Evolutionary conservation across 2,113 vertebrate species (phyloP).

Genomic region (Cynoglossus semilaevis): DNA sequence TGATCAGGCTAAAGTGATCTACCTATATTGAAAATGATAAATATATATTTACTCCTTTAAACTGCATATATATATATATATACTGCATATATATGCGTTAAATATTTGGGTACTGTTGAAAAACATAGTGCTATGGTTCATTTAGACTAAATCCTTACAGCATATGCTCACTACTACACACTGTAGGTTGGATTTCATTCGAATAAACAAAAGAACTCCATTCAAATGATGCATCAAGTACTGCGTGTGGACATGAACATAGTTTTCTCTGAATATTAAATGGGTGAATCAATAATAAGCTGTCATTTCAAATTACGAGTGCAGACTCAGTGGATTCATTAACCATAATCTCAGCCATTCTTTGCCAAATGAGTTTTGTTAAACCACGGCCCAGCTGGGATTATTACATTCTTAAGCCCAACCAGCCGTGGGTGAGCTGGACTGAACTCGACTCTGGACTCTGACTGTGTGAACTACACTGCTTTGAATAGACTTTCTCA

Average conservation of each 20-base stretch:
- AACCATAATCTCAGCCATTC: slow-evolving; percentile 25
- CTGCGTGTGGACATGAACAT: slow-evolving; percentile 12
- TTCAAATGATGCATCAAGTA: neutral
- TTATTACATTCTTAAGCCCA: slow-evolving; percentile 25
- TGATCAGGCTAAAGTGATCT: no score
- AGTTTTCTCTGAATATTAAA: slow-evolving; percentile 15
- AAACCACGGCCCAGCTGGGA: slow-evolving; percentile 19
- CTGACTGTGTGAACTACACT: slow-evolving; percentile 17
- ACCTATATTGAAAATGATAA: no score
- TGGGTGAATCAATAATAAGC: slow-evolving; percentile 19
- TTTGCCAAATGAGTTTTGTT: slow-evolving; percentile 27
- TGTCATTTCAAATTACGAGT: slow-evolving; percentile 28
- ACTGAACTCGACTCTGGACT: slow-evolving; percentile 19
- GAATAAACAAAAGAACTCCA: no score
- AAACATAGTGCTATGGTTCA: no score
- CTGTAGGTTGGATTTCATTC: no score
- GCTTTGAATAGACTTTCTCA: slow-evolving; percentile 4
- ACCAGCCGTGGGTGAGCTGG: slow-evolving; percentile 36
- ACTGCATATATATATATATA: no score
- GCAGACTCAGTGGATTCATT: slow-evolving; percentile 21
- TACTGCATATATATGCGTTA: no score
- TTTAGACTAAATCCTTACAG: no score
- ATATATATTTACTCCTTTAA: no score
- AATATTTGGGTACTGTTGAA: no score
- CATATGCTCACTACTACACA: no score